Base-by-base conservation (phyloP, 2,888 invertebrate species). In the Sminthurinus aureus region DNA sequence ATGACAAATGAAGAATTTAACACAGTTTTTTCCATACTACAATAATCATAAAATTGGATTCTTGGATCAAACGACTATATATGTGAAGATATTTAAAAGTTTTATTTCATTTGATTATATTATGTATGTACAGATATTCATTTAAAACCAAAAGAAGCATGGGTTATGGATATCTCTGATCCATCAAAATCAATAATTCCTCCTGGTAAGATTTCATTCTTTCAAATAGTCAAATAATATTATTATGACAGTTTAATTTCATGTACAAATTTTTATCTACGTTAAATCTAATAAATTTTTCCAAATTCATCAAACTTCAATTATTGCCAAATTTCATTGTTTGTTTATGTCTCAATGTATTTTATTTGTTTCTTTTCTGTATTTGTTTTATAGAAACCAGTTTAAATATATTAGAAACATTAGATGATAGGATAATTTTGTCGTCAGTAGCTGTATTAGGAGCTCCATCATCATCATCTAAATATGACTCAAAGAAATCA, bases 81-180 rank as follows among this genome's bases (percentile, higher is more conserved):
- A 18, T 64, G 15, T 64, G 0, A 4, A 64, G 2, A 18, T n/a
- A 18, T 64, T 73, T 9, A 20, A 20, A 71, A 71, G n/a, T 24
- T 22, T 51, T 76, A n/a, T 4, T 15, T 38, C 52, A 76, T 2
- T 12, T n/a, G 26, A 3, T 38, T 38, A 38, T 38, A 38, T 38
- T 38, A 4, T 38, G 64, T 85, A 71, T 87, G 86, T 79, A 83
- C 84, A 84, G 88, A 88, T 84, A 82, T 88, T 18, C 85, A 85
- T 12, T 84, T 91, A 24, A 90, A 90, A 67, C 89, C 90, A 0
- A 89, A 90, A 76, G 90, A 90, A 74, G 90, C 88, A 88, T 89
- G 69, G 89, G 89, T 85, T 89, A 89, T 85, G 79, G 86, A 84
- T n/a, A 38, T 38, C 6, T 18, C 73, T n/a, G 82, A 82, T 51